These are phyloP conservation scores for Cylindroiulus punctatus DNA, from an alignment of 2,888 invertebrate species.

Conservation along the genomic window DNA sequence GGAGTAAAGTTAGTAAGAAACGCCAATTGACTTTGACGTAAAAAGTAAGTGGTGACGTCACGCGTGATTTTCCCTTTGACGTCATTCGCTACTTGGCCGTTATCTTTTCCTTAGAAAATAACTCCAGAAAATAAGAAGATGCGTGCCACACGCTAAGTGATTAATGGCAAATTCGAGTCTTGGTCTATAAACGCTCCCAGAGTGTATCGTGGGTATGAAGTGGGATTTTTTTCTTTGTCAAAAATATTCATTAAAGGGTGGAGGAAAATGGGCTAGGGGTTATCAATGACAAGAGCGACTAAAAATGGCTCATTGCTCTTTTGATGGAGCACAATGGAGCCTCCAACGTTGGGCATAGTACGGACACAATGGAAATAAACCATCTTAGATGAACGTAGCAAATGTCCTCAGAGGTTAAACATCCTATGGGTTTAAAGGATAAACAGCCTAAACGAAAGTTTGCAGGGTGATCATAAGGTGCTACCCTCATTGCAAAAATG, in stretches of 20 bases:
- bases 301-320: conserved; percentile 13
- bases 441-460: no score
- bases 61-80: neutral
- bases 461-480: no score
- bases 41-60: neutral
- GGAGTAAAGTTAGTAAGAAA: neutral
- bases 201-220: conserved; percentile 13
- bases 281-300: conserved; percentile 7
- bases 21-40: neutral
- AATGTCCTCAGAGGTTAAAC: no score
- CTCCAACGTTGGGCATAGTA: neutral
- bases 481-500: no score
- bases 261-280: conserved; percentile 10
- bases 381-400: neutral
- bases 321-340: neutral
- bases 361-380: neutral
- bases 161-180: conserved; percentile 28
- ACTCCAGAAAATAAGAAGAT: conserved; percentile 25
- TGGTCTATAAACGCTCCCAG: neutral
- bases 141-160: neutral
- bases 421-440: no score
- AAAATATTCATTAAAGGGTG: conserved; percentile 19
- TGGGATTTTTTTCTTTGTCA: neutral
- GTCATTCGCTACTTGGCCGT: neutral
- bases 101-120: conserved; percentile 26